Percentiles rank a stretch among this genome's conserved stretches.
Conservation (phyloP, 2,888 invertebrate species). For the Auanema sp. region DNA sequence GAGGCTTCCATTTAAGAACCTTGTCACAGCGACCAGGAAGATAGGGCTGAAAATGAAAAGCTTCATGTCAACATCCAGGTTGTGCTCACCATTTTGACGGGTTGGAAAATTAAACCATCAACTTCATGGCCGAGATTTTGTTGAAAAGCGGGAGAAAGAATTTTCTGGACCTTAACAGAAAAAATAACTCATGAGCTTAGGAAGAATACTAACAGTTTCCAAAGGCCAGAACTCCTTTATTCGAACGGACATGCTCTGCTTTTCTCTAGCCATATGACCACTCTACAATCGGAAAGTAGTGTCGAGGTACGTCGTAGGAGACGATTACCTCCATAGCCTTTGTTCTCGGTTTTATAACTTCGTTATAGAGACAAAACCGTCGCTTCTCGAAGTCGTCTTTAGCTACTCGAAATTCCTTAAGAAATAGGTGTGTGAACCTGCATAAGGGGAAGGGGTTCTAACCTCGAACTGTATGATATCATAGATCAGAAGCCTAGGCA, state of each 20-base stretch:
- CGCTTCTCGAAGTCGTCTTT: slow-evolving; percentile 79
- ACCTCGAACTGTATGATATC: slow-evolving; percentile 84
- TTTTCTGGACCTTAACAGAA: slow-evolving; percentile 31
- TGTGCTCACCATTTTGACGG: slow-evolving; percentile 78
- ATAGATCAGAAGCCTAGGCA: slow-evolving; percentile 89
- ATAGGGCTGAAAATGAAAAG: slow-evolving; percentile 74
- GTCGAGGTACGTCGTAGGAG: slow-evolving; percentile 68
- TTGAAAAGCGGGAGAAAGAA: slow-evolving; percentile 77
- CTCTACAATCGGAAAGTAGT: slow-evolving; percentile 20
- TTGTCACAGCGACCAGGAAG: slow-evolving; percentile 79
- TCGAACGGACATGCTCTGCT: slow-evolving; percentile 70
- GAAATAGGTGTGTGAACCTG: background rate
- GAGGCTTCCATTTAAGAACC: slow-evolving; percentile 97
- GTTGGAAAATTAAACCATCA: slow-evolving; percentile 97
- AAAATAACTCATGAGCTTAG: background rate
- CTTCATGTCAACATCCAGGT: background rate
- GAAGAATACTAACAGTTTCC: background rate
- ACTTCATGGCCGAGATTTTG: slow-evolving; percentile 86
- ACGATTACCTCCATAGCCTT: slow-evolving; percentile 83
- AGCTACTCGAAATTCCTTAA: slow-evolving; percentile 75
- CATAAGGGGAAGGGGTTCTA: slow-evolving; percentile 17
- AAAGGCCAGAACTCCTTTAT: slow-evolving; percentile 74
- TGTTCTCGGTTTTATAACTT: slow-evolving; percentile 71
- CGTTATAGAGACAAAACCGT: slow-evolving; percentile 75
- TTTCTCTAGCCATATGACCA: slow-evolving; percentile 19